Base-by-base conservation (phyloP, 2,888 invertebrate genomes). In the Leptarthrus brevirostris region DNA sequence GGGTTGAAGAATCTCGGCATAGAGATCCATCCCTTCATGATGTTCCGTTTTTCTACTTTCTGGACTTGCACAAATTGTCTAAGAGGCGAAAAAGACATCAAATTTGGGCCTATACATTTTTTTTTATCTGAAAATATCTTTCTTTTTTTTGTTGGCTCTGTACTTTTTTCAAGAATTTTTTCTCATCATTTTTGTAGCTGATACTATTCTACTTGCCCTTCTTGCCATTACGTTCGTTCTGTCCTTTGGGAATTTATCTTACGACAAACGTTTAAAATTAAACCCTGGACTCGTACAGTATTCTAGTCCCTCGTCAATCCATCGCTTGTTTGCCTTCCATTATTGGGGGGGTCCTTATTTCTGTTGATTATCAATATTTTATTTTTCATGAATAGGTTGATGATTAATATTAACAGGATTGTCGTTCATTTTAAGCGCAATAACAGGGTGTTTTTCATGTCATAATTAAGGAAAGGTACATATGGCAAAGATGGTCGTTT, bases 1-100 rank as follows among this genome's bases (percentile, higher is more conserved):
- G 66, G 72, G 56, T 52, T 66, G 73, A 54, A 58, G 40, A 58
- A 71, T 53, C 53, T 40, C 40, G 24, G 58, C 30, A 30, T 54
- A 53, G 30, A 53, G n/a, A 58, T 30, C 54, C 44, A 44, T 64
- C 24, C 36, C 18, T 61, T 26, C 22, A 26, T 16, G 56, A 30
- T 44, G 44, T 40, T 40, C 16, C 52, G 12, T 44, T 69, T 22
- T 56, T 24, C 56, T 69, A 12, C 36, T 69, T 69, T 30, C 49
- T 58, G 54, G 69, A 75, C 64, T 64, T 30, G 30, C 64, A 40
- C 64, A 71, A 64, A 73, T 71, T 47, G 72, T 75, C 18, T 70
- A 76, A 74, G 74, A 75, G 74, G 75, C 74, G 72, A 74, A 76
- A 76, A 75, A 75, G 75, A 76, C 74, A 76, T 74, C 72, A 75